Conservation (phyloP, 2,797 vertebrate species). For the Dipus sagitta region DNA sequence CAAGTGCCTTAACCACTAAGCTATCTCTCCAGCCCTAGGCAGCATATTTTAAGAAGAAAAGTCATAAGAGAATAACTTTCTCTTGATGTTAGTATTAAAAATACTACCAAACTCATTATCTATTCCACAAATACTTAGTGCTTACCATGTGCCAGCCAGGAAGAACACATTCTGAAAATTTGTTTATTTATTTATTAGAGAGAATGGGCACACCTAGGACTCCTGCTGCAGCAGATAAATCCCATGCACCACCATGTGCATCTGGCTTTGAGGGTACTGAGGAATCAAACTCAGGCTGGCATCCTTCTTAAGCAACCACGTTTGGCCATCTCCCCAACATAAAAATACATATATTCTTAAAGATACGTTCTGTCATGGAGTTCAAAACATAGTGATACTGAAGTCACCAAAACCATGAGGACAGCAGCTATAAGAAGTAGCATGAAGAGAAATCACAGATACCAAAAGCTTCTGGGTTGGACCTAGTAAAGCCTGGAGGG, state of each 20-base stretch:
- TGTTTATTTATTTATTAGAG: too few species aligned
- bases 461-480: not conserved
- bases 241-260: too few species aligned
- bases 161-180: not conserved
- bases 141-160: not conserved
- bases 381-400: not conserved
- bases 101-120: slow-evolving; percentile 29
- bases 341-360: not conserved
- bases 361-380: not conserved
- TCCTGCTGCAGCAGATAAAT: too few species aligned
- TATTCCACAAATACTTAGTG: slow-evolving; percentile 22
- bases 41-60: slow-evolving; percentile 18
- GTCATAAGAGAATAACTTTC: not conserved
- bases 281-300: too few species aligned
- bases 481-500: not conserved
- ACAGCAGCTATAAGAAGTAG: not conserved
- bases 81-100: slow-evolving; percentile 35
- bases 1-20: too few species aligned
- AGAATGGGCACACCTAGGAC: too few species aligned
- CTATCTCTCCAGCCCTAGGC: not conserved
- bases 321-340: too few species aligned
- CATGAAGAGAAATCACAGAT: not conserved
- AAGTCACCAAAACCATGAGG: not conserved
- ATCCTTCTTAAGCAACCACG: too few species aligned
- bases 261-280: too few species aligned